phyloP scores from a whole-genome alignment of 1,140 invertebrate species.

The Pomacea maculata region DNA sequence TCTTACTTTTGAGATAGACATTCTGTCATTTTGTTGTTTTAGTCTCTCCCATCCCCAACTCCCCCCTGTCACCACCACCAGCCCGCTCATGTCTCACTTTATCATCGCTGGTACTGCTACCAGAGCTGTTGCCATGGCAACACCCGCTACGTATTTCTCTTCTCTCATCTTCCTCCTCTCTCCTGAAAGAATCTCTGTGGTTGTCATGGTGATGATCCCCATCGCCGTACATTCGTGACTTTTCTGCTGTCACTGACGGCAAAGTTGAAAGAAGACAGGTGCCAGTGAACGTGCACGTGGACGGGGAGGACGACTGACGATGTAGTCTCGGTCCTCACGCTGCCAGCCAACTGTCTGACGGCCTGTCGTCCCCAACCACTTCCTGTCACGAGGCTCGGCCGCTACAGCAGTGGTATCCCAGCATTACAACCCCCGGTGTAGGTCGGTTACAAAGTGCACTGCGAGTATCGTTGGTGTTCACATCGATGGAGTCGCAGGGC shows the following conservation, averaged over 20 bases:
- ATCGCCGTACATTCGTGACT: conserved; percentile 2
- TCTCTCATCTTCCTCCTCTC: not conserved
- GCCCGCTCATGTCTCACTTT: not conserved
- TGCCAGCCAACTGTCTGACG: no score
- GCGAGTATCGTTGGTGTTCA: no score
- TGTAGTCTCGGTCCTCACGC: no score
- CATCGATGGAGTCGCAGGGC: no score
- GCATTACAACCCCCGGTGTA: no score
- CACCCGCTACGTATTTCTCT: not conserved
- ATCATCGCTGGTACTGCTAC: not conserved
- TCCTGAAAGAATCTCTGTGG: not conserved
- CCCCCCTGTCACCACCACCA: not conserved
- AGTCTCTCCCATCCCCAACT: not conserved
- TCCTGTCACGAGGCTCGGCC: no score
- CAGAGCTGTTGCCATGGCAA: not conserved
- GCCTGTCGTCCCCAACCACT: no score
- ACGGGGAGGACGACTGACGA: no score
- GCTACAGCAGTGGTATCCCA: no score
- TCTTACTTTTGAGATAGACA: not conserved
- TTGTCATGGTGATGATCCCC: not conserved
- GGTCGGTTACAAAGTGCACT: no score
- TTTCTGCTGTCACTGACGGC: not conserved
- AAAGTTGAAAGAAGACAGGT: no score
- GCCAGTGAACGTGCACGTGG: no score
- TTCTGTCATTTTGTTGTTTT: not conserved